Evolutionary conservation across 2,888 invertebrate species (phyloP), one percentile per base, ranked within the genome.

Genomic region (Cephus nigrinus): DNA sequence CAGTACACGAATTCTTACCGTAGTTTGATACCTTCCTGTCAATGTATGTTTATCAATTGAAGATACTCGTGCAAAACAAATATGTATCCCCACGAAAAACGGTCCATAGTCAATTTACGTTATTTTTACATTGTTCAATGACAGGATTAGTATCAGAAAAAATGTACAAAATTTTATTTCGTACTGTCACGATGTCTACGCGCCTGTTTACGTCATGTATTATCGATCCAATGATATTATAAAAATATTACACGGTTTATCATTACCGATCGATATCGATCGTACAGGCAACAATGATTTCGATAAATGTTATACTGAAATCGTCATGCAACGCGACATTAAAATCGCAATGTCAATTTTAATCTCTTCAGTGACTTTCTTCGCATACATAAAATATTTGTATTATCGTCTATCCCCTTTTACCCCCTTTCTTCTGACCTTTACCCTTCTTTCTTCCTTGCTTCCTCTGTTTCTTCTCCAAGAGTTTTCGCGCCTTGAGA

Each of bases 401-500:
- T 78, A 73, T 71, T 73, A 34, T 73, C 75, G 55, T 68, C 75
- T 78, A 71, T 71, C 71, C 82, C 79, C 79, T 86, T 68, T 79
- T 85, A 69, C 82, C 78, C 15, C 82, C 80, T 71, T 83, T 85
- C 34, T 83, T 86, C 34, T 81, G 81, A 40, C 86, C 82, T 91
- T 86, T 93, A 91, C 86, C 91, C 89, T 86, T 93, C 92, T 85
- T 93, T 93, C 82, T 93, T 93, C 83, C 89, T 88, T 86, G 93
- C 92, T 85, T 93, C 15, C 78, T 93, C 88, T 83, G 93, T 92
- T 86, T 94, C 92, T 85, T 93, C 92, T 89, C 92, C 86, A 84
- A 92, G 92, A 84, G 93, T 78, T 93, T 92, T 78, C 97, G 93
- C 36, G 94, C 94, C 89, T 97, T 97, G 55, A 96, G 93, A 84